Evolutionary conservation across 2,797 vertebrate species (phyloP), one percentile per base, ranked within the genome.

Genomic region (Mus minutoides): DNA sequence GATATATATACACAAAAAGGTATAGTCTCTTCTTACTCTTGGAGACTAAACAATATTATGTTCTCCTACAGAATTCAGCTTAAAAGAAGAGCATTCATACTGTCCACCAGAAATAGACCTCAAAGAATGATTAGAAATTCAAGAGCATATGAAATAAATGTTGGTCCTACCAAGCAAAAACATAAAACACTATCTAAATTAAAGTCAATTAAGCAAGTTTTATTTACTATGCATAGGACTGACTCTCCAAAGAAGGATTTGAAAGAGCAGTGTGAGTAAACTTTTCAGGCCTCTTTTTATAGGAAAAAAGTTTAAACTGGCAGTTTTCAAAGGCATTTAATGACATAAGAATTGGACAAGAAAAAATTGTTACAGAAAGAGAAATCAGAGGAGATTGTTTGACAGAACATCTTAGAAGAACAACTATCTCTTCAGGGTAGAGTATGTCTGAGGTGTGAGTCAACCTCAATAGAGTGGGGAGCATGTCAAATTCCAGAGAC

Each of bases 111-210:
- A 94, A 54, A 69, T 94, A 26, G 29, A 40, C 77, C 34, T 75
- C 31, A 90, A 90, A 90, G n/a, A 29, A 88, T 88, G 16, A 46
- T 73, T 92, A 91, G 76, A 91, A 92, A 92, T 40, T 80, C 56
- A 76, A 26, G 14, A 83, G 80, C 11, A 86, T 11, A 92, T 62
- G n/a, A 75, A n/a, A 91, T 10, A 40, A 10, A 2, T 77, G 12
- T 56, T 37, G 3, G 12, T 37, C 34, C 77, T 17, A 56, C 21
- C 52, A 24, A 80, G 34, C 5, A 11, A 80, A 21, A 80, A 56
- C 17, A 14, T 56, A 80, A 80, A 56, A 8, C 16, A 80, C 19
- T 19, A 56, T 52, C 52, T 21, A 80, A 58, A 37, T 56, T 58
- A 80, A 80, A 56, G 52, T 22, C 78, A 80, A 37, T 56, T 80